Base-by-base conservation (phyloP, 2,888 invertebrate genomes). In the Apodemia zela region DNA sequence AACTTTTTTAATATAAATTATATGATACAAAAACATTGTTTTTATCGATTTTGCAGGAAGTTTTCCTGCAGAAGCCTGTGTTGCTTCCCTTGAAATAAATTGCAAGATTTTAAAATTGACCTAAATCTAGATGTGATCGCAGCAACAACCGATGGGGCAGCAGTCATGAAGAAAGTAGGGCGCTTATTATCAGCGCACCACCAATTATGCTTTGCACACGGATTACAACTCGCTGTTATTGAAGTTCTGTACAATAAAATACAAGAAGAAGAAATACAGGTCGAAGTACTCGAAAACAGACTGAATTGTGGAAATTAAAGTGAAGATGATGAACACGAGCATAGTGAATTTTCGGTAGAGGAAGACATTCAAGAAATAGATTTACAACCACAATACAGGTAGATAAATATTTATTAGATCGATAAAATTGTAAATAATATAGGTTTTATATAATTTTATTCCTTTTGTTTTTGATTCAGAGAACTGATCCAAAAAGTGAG, bases 361-460 rank as follows among this genome's bases (percentile, higher is more conserved):
- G 21, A 21, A 21, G 21, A 21, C 21, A 21, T 21, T 21, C 21
- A 21, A 21, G 21, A 21, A 21, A 21, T 21, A 21, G 21, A 21
- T 21, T 21, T 21, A 21, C 21, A 21, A 58, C 58, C 25, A 58
- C n/a, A 33, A 29, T 33, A 58, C 25, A 21, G 29, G 58, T 25
- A 58, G n/a, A n/a, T n/a, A 29, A 21, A 58, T 33, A 25, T 58
- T 33, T 33, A 25, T 21, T 58, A 33, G 8, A 58, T 25, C n/a
- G 58, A 58, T 33, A 58, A 13, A 29, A 33, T 58, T n/a, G 29
- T 25, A 58, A 58, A 58, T n/a, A 29, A 25, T 29, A 25, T 59
- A 66, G 58, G 59, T 17, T 65, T 59, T 11, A 35, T 58, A 35
- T 57, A 49, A 35, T 33, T 33, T 63, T 63, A 63, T 61, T 61